phyloP scores from a whole-genome alignment of 2,113 vertebrate species.

The Catharus minimus region DNA sequence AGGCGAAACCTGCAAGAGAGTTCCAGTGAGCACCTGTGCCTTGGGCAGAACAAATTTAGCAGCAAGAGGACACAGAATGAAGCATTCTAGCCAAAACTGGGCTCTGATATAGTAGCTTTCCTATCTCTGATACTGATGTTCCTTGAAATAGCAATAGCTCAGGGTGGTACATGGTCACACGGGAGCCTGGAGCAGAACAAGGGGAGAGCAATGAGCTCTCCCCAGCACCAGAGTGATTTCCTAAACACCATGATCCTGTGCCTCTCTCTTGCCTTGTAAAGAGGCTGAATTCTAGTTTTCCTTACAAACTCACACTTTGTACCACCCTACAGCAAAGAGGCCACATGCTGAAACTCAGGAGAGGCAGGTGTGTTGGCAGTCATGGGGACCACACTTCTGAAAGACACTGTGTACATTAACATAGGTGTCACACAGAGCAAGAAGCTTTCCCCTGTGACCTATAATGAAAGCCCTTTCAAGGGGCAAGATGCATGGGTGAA shows the following conservation, averaged over 20 bases:
- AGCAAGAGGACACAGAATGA: not conserved
- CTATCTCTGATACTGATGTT: not conserved
- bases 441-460: not conserved
- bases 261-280: not conserved
- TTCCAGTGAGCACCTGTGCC: not conserved
- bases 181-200: not conserved
- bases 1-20: slow-evolving; percentile 85
- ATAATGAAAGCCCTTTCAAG: not conserved
- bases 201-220: not conserved
- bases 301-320: not conserved
- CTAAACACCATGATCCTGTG: not conserved
- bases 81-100: not conserved
- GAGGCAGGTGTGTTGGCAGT: not conserved
- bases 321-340: not conserved
- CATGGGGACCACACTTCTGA: not conserved
- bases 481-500: not conserved
- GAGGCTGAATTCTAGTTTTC: not conserved
- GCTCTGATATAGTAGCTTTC: not conserved
- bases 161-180: not conserved
- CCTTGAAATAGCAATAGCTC: not conserved
- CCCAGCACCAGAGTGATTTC: not conserved
- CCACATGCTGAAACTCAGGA: not conserved
- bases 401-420: not conserved
- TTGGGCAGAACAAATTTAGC: not conserved
- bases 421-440: not conserved